These are phyloP conservation scores for Zaprionus ghesquierei DNA, from an alignment of 1,140 invertebrate genomes.

Conservation along the genomic window DNA sequence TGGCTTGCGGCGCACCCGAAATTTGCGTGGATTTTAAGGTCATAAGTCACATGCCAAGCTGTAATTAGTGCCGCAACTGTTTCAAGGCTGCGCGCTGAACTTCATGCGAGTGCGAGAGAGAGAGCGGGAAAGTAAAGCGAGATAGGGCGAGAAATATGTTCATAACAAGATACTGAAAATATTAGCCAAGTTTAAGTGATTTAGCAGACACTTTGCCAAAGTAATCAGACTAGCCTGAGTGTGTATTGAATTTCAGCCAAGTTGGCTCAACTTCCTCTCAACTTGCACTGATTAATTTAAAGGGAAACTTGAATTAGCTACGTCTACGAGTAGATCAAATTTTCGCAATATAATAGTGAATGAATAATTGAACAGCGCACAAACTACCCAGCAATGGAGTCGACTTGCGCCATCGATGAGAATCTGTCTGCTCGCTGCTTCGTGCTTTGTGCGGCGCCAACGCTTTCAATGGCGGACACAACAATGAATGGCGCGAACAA, in stretches of 20 bases:
- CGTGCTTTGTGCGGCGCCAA: conserved; percentile 6
- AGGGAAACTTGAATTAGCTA: background rate
- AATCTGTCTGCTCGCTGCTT: conserved; percentile 27
- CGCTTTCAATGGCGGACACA: conserved; percentile 40
- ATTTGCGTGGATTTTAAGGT: conserved; percentile 34
- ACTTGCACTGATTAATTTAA: background rate
- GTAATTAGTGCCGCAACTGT: conserved; percentile 54
- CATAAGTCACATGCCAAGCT: conserved; percentile 71
- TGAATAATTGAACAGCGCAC: background rate
- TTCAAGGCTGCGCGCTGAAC: conserved; percentile 5
- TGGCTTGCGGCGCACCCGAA: background rate
- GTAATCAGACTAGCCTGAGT: background rate
- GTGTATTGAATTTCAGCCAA: background rate
- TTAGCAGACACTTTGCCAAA: no score
- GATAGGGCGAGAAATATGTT: background rate
- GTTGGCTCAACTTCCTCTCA: background rate
- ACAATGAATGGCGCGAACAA: conserved; percentile 66
- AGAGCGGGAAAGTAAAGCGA: no score
- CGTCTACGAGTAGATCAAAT: background rate
- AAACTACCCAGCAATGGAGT: background rate
- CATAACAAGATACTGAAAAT: background rate
- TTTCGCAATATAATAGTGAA: background rate
- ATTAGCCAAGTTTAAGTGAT: background rate
- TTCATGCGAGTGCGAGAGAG: background rate
- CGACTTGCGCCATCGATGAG: conserved; percentile 17